phyloP scores from a whole-genome alignment of 1,140 invertebrate genomes.

The Psilanteris sp. region DNA sequence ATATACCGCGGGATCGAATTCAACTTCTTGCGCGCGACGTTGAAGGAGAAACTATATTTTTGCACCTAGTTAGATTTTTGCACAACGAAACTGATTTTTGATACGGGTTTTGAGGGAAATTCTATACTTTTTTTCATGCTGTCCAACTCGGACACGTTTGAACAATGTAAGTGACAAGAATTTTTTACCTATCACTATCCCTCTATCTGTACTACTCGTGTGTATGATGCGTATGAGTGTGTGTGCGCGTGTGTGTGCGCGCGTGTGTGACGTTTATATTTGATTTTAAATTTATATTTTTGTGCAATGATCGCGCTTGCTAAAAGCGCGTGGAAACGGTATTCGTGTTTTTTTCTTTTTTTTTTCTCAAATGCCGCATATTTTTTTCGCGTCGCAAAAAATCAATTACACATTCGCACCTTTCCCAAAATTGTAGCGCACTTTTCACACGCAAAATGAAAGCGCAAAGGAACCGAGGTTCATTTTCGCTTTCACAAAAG shows the following conservation, averaged over 20 bases:
- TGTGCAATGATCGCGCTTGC: constrained; percentile 15
- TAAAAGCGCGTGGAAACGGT: constrained; percentile 28
- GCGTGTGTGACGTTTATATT: constrained; percentile 19
- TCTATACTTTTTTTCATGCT: constrained; percentile 79
- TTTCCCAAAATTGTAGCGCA: constrained; percentile 60
- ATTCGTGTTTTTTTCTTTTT: constrained; percentile 36
- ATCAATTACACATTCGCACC: constrained; percentile 50
- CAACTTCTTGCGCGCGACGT: constrained; percentile 41
- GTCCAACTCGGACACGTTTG: constrained; percentile 78
- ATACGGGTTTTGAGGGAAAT: constrained; percentile 77
- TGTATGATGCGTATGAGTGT: constrained; percentile 58
- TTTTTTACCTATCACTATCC: constrained; percentile 76
- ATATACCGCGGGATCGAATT: constrained; percentile 20
- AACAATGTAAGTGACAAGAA: constrained; percentile 79
- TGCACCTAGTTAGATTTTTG: constrained; percentile 76
- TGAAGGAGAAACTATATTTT: constrained; percentile 60
- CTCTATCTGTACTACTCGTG: constrained; percentile 61
- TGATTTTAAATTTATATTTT: constrained; percentile 14
- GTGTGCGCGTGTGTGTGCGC: constrained; percentile 40
- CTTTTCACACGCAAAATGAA: constrained; percentile 61
- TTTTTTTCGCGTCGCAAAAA: constrained; percentile 48
- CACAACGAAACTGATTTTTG: constrained; percentile 72
- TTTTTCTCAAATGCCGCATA: constrained; percentile 26
- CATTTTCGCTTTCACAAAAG: constrained; percentile 71
- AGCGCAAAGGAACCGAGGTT: constrained; percentile 64